Conservation (phyloP, 2,113 vertebrate genomes). For the Heloderma charlesbogerti region DNA sequence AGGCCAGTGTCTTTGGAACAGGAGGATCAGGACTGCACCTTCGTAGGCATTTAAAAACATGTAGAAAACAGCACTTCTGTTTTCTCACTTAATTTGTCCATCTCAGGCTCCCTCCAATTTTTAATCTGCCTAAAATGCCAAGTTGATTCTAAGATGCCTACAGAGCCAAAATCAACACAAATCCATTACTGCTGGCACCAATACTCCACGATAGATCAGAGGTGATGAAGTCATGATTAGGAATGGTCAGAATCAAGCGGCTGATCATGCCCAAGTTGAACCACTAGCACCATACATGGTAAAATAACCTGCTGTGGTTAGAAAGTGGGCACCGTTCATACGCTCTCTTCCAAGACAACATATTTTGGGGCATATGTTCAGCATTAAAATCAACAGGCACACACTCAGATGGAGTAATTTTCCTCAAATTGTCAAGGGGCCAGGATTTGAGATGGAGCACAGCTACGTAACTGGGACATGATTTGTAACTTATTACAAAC, state of each 20-base stretch:
- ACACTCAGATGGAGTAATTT: not conserved
- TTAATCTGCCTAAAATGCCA: not conserved
- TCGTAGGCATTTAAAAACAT: not conserved
- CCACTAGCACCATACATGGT: conserved; percentile 22
- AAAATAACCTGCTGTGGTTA: conserved; percentile 53
- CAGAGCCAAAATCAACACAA: not conserved
- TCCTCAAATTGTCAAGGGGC: not conserved
- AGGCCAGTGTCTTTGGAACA: not conserved
- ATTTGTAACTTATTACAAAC: not conserved
- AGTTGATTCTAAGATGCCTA: not conserved
- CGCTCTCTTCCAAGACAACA: not conserved
- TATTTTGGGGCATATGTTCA: conserved; percentile 59
- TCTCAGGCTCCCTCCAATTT: not conserved
- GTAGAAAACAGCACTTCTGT: rapidly evolving
- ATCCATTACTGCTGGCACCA: conserved; percentile 9
- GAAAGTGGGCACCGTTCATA: conserved; percentile 60
- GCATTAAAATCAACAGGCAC: conserved; percentile 41
- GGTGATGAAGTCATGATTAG: conserved; percentile 16
- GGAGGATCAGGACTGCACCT: rapidly evolving
- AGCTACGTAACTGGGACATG: not conserved
- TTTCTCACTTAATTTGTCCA: conserved; percentile 7
- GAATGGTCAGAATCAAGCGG: not conserved
- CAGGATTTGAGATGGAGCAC: not conserved
- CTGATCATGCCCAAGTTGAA: not conserved
- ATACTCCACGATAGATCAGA: not conserved